A percentile compares a stretch with the other conserved stretches of the same genome.
Conservation (phyloP, 2,888 invertebrate genomes). For the Onthophagus sagittarius region DNA sequence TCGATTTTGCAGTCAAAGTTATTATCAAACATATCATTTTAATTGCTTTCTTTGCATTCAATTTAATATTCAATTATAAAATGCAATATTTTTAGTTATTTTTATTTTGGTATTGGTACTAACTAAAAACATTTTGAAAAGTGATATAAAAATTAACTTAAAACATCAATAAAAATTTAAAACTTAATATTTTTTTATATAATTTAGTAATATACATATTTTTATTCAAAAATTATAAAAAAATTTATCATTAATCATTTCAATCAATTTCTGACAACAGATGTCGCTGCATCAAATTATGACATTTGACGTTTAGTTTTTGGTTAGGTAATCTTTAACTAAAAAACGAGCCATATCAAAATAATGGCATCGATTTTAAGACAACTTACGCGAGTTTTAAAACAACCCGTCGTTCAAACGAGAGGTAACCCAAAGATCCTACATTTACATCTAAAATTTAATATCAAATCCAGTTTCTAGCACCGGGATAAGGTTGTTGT, state of each 20-base stretch:
- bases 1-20: too few relatives aligned
- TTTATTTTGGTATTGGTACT: too few relatives aligned
- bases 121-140: too few relatives aligned
- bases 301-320: constrained; percentile 21
- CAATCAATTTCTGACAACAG: background rate
- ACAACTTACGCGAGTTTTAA: constrained; percentile 29
- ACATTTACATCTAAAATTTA: background rate
- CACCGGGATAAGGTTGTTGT: constrained; percentile 29
- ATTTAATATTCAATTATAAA: too few relatives aligned
- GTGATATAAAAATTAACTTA: too few relatives aligned
- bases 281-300: background rate
- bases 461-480: constrained; percentile 24
- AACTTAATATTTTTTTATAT: too few relatives aligned
- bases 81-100: too few relatives aligned
- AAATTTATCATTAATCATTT: background rate
- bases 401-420: constrained; percentile 26
- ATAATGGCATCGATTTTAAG: constrained; percentile 36
- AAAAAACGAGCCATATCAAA: constrained; percentile 15
- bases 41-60: too few relatives aligned
- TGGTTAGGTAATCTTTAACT: constrained; percentile 26
- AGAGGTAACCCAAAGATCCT: constrained; percentile 27
- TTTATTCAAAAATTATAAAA: too few relatives aligned
- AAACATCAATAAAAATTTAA: too few relatives aligned
- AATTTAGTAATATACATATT: too few relatives aligned
- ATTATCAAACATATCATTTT: too few relatives aligned